phyloP scores from a whole-genome alignment of 92 coral and sea anemone species.

The Siderastrea radians region DNA sequence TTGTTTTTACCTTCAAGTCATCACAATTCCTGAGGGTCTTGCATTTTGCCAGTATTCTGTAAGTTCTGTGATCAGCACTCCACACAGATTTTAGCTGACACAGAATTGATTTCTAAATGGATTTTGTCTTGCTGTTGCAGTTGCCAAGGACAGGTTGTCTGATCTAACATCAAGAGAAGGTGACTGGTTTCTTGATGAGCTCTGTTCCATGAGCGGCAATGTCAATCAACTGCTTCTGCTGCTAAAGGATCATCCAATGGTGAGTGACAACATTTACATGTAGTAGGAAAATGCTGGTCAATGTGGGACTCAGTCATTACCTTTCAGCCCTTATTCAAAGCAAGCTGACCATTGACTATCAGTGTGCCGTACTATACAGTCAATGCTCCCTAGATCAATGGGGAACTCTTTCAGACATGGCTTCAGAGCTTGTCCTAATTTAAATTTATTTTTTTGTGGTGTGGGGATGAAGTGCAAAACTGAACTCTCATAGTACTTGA shows the following conservation, averaged over 20 bases:
- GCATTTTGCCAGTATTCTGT: not conserved
- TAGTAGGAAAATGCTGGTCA: not conserved
- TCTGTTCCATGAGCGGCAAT: slow-evolving; percentile 98
- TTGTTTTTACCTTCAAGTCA: not conserved
- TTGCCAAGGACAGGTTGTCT: slow-evolving; percentile 91
- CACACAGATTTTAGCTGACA: not conserved
- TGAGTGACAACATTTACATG: slow-evolving; percentile 30
- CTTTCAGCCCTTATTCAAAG: too few relatives aligned
- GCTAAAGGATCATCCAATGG: slow-evolving; percentile 84
- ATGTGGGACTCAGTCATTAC: not conserved
- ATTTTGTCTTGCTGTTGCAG: slow-evolving; percentile 37
- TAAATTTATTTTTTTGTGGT: too few relatives aligned
- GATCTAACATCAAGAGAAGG: slow-evolving; percentile 97
- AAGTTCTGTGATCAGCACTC: too few relatives aligned
- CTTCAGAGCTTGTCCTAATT: too few relatives aligned
- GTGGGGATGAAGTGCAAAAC: too few relatives aligned
- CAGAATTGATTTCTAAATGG: not conserved
- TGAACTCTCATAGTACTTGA: too few relatives aligned
- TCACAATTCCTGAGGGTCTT: too few relatives aligned
- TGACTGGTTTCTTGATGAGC: slow-evolving; percentile 98
- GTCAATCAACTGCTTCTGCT: slow-evolving; percentile 90
- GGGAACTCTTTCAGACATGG: too few relatives aligned
- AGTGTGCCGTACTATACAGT: too few relatives aligned
- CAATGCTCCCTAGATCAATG: too few relatives aligned
- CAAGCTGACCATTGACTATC: too few relatives aligned